These are phyloP conservation scores for Lepidurus arcticus DNA, from an alignment of 1,140 invertebrate species.

Conservation along the genomic window DNA sequence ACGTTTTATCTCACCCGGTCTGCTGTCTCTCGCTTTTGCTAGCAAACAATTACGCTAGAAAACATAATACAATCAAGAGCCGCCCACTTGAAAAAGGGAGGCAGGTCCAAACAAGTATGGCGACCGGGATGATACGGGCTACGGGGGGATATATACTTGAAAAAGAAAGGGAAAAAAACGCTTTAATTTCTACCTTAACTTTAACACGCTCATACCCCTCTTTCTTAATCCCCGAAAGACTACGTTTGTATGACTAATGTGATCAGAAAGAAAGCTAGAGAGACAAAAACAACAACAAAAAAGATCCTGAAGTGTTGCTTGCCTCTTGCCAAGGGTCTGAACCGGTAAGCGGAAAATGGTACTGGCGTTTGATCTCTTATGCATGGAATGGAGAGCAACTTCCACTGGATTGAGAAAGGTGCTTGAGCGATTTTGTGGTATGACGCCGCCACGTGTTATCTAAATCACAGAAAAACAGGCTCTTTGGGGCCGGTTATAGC, in stretches of 20 bases:
- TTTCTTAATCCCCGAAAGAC: not conserved
- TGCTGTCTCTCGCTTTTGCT: not conserved
- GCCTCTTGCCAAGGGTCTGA: not conserved
- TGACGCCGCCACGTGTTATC: not conserved
- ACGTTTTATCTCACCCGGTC: not conserved
- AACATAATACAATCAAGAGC: conserved; percentile 11
- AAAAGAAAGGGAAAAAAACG: not conserved
- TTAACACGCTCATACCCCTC: not conserved
- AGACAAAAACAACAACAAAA: too few species aligned
- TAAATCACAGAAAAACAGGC: not conserved
- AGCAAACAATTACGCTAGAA: conserved; percentile 11
- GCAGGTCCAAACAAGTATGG: not conserved
- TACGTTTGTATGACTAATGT: not conserved
- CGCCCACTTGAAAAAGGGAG: not conserved
- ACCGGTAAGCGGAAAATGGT: not conserved
- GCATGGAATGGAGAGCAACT: conserved; percentile 6
- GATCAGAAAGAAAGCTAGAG: not conserved
- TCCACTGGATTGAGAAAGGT: not conserved
- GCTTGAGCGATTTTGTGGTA: conserved; percentile 1
- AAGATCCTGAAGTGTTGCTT: not conserved
- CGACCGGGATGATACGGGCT: not conserved
- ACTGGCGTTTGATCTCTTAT: conserved; percentile 1
- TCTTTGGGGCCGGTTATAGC: not conserved
- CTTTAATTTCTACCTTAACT: not conserved
- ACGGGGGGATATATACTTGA: not conserved